Percentiles rank a stretch among this genome's conserved stretches.
Conservation (phyloP, 2,797 vertebrate genomes). For the Onychomys torridus region DNA sequence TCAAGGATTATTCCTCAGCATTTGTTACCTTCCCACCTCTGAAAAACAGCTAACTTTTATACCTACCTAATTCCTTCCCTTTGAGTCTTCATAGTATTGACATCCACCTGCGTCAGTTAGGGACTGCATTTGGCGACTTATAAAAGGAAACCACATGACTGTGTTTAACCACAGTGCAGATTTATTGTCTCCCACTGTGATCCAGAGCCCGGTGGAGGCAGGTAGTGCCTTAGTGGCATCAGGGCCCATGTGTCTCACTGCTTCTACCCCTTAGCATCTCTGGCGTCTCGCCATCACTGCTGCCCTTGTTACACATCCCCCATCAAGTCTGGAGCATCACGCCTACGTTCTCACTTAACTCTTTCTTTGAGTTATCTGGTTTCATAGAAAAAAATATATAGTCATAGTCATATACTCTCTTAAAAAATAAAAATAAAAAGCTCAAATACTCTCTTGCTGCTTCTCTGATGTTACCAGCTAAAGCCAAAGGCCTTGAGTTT, state of each 20-base stretch:
- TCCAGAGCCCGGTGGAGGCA: neutral
- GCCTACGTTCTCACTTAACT: neutral
- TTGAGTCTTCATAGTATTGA: neutral
- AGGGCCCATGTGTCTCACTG: neutral
- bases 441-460: neutral
- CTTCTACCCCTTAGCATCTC: neutral
- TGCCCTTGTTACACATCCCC: neutral
- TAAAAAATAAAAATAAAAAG: neutral
- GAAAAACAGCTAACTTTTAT: neutral
- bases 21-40: neutral
- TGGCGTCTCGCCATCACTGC: neutral
- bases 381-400: neutral
- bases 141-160: neutral
- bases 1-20: neutral
- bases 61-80: neutral
- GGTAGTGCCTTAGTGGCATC: too few relatives aligned
- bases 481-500: neutral
- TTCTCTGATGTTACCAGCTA: neutral
- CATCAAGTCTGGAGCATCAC: neutral
- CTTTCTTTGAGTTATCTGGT: neutral
- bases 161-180: neutral
- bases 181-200: neutral
- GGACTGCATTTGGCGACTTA: neutral
- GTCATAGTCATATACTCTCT: neutral
- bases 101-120: neutral